A percentile compares a stretch with the other conserved stretches of the same genome.
phyloP scores from a whole-genome alignment of 30 jellyfish, hydroid and myxozoan genomes.

The Turritopsis rubra region DNA sequence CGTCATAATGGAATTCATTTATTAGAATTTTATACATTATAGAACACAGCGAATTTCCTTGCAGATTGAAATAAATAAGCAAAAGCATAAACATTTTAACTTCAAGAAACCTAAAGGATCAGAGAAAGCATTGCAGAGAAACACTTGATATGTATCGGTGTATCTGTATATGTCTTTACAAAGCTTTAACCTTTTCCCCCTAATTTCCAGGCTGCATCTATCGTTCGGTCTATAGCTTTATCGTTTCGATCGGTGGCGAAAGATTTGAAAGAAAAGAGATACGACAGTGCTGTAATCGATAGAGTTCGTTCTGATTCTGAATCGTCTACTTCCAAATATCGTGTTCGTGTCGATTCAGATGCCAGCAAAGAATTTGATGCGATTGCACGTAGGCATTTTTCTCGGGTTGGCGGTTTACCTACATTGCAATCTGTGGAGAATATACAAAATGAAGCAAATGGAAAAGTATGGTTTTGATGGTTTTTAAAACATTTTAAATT shows the following conservation, averaged over 20 bases:
- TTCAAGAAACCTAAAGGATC: too few species aligned
- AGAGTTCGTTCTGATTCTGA: conserved; percentile 78
- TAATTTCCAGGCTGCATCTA: conserved; percentile 18
- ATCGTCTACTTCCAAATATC: conserved; percentile 42
- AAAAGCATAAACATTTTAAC: too few species aligned
- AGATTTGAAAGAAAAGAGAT: conserved; percentile 55
- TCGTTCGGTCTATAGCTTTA: conserved; percentile 78
- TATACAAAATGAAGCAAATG: not conserved
- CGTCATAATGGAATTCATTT: too few species aligned
- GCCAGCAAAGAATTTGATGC: conserved; percentile 38
- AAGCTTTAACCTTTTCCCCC: too few species aligned
- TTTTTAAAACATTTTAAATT: not conserved
- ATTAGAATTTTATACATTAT: too few species aligned
- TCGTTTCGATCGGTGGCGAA: conserved; percentile 86
- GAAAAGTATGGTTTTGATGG: not conserved
- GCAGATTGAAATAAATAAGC: too few species aligned
- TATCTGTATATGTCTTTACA: too few species aligned
- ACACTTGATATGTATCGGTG: too few species aligned
- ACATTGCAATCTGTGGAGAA: conserved; percentile 28
- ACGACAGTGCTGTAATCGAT: conserved; percentile 33
- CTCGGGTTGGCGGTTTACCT: conserved; percentile 1
- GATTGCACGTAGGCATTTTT: conserved; percentile 14
- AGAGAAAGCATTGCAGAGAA: too few species aligned
- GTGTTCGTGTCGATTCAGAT: conserved; percentile 40
- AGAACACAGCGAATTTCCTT: too few species aligned